These are phyloP conservation scores for Masticophis lateralis DNA, from an alignment of 2,797 vertebrate species.

Conservation along the genomic window DNA sequence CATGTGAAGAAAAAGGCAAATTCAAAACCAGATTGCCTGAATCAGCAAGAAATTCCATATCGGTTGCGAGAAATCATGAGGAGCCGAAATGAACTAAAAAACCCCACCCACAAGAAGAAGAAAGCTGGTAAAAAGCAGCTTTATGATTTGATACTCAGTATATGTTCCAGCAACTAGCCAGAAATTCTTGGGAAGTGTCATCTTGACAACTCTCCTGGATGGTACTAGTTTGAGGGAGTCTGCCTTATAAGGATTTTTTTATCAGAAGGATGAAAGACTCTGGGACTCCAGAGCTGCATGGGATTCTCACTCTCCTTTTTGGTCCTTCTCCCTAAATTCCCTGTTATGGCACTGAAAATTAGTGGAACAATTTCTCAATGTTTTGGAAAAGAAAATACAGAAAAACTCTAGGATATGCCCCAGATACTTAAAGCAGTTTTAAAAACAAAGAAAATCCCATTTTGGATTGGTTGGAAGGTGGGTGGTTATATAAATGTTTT, in stretches of 20 bases:
- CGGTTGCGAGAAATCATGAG: constrained; percentile 89
- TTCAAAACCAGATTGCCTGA: constrained; percentile 67
- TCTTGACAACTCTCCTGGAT: background rate
- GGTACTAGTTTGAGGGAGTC: background rate
- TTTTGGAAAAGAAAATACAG: background rate
- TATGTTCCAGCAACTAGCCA: background rate
- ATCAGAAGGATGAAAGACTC: background rate
- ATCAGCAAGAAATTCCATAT: constrained; percentile 88
- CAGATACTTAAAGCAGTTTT: background rate
- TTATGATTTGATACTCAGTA: background rate
- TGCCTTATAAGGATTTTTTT: background rate
- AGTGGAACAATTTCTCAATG: background rate
- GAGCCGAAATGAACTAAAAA: constrained; percentile 81
- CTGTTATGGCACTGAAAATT: background rate
- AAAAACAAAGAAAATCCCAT: background rate
- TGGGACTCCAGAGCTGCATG: background rate
- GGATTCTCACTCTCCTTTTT: background rate
- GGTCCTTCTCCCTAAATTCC: background rate
- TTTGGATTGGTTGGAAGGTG: background rate
- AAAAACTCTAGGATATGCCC: background rate
- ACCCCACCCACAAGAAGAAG: constrained; percentile 34
- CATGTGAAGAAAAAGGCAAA: constrained; percentile 70
- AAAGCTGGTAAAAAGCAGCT: constrained; percentile 45
- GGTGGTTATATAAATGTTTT: background rate
- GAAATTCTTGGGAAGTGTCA: background rate